Percentiles rank a stretch among this genome's conserved stretches.
Conservation (phyloP, 2,113 vertebrate species). For the Oryzias javanicus region DNA sequence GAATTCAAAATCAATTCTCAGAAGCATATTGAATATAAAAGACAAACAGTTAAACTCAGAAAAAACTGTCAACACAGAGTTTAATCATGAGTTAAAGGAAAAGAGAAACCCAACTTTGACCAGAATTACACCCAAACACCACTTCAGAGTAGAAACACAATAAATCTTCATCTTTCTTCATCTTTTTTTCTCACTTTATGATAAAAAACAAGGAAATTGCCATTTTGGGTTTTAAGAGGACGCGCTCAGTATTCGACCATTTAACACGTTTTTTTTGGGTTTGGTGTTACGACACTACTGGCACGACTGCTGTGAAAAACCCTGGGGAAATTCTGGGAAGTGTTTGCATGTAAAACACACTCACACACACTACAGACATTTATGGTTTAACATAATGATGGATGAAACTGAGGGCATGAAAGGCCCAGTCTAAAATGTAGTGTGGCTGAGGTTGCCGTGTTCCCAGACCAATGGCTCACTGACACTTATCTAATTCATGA, state of each 20-base stretch:
- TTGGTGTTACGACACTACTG: conserved; percentile 23
- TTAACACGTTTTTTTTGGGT: conserved; percentile 38
- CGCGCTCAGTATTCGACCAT: conserved; percentile 32
- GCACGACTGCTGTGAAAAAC: conserved; percentile 22
- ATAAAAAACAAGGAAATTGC: conserved; percentile 47
- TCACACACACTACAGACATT: conserved; percentile 6
- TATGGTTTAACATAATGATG: conserved; percentile 52
- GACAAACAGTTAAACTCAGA: not conserved
- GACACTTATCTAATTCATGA: conserved; percentile 68
- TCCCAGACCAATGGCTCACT: conserved; percentile 58
- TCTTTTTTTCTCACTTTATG: conserved; percentile 36
- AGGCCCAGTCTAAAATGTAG: conserved; percentile 55
- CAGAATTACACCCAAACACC: conserved; percentile 24
- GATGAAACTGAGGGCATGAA: conserved; percentile 36
- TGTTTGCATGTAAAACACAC: conserved; percentile 9
- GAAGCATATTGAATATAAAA: not conserved
- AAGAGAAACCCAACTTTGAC: not conserved
- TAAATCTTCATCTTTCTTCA: conserved; percentile 29
- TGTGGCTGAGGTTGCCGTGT: conserved; percentile 47
- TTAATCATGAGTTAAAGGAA: not conserved
- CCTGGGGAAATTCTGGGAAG: conserved; percentile 33
- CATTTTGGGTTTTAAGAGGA: conserved; percentile 16
- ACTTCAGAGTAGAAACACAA: conserved; percentile 17
- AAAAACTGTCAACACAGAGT: not conserved
- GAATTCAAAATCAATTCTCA: conserved; percentile 10